A percentile compares a stretch with the other conserved stretches of the same genome.
These are phyloP conservation scores for Eonycteris spelaea DNA, from an alignment of 2,113 vertebrate genomes.

Conservation along the genomic window DNA sequence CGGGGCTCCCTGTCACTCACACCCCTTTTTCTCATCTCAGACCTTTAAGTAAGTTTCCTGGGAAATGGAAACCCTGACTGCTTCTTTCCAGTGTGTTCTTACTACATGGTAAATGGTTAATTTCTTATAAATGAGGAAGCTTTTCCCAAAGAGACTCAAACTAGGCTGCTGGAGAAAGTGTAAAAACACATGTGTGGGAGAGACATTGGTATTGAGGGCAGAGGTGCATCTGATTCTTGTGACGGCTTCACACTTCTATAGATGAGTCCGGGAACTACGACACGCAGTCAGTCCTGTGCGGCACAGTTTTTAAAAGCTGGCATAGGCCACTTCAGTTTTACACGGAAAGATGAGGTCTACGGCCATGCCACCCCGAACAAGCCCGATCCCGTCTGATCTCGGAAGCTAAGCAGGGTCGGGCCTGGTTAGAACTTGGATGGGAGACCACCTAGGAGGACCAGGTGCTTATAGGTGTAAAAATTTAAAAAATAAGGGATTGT, in stretches of 20 bases:
- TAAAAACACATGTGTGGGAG: neutral
- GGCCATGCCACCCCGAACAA: too few relatives aligned
- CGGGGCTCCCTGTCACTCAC: accelerated
- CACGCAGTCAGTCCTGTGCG: accelerated
- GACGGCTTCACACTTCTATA: neutral
- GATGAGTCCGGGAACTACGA: neutral
- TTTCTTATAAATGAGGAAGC: neutral
- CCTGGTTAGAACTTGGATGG: too few relatives aligned
- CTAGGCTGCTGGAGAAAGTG: neutral
- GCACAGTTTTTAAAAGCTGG: neutral
- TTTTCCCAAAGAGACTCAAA: neutral
- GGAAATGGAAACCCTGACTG: neutral
- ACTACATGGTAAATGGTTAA: neutral
- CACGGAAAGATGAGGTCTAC: neutral
- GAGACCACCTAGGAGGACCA: too few relatives aligned
- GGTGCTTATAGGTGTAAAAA: too few relatives aligned
- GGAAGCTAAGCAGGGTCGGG: too few relatives aligned
- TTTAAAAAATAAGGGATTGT: too few relatives aligned
- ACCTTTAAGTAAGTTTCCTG: neutral
- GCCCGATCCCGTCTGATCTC: too few relatives aligned
- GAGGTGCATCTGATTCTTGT: neutral
- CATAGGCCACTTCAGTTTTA: neutral
- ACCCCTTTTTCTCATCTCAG: neutral
- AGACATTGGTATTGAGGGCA: neutral
- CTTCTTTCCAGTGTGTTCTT: neutral